Percentiles rank a stretch among this genome's conserved stretches.
Conservation (phyloP, 2,797 vertebrate species). For the Mus caroli region DNA sequence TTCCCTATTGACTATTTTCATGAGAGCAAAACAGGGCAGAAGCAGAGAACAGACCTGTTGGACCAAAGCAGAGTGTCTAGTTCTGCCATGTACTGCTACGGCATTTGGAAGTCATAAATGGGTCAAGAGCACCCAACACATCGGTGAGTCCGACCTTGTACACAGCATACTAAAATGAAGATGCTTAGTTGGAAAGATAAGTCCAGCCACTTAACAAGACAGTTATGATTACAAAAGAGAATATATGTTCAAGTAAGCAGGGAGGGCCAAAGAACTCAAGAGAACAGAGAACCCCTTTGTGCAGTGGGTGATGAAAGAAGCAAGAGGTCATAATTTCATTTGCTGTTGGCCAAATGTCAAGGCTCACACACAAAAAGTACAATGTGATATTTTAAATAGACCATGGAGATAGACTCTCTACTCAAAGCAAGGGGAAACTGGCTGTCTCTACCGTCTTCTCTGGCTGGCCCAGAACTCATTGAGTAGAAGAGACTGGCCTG, state of each 20-base stretch:
- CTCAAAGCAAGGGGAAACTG: background rate
- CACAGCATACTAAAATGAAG: background rate
- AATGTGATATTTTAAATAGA: background rate
- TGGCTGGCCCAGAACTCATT: background rate
- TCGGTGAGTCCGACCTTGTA: background rate
- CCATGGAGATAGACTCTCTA: background rate
- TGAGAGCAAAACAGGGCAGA: background rate
- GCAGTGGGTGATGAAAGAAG: background rate
- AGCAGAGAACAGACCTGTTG: background rate
- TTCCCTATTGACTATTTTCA: background rate
- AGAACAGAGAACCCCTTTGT: background rate
- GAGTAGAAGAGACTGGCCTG: background rate
- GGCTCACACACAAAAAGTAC: background rate
- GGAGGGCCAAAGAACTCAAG: background rate
- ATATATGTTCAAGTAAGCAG: background rate
- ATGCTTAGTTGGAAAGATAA: background rate
- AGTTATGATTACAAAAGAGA: background rate
- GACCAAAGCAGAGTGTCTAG: background rate
- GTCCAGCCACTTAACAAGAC: background rate
- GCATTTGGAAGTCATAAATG: background rate
- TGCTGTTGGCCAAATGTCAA: conserved; percentile 37
- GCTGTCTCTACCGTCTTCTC: background rate
- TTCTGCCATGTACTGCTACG: too few species aligned
- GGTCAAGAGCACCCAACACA: background rate
- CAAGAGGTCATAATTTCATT: conserved; percentile 28